Evolutionary conservation across 2,113 vertebrate species (phyloP).

Genomic region (Cariama cristata): DNA sequence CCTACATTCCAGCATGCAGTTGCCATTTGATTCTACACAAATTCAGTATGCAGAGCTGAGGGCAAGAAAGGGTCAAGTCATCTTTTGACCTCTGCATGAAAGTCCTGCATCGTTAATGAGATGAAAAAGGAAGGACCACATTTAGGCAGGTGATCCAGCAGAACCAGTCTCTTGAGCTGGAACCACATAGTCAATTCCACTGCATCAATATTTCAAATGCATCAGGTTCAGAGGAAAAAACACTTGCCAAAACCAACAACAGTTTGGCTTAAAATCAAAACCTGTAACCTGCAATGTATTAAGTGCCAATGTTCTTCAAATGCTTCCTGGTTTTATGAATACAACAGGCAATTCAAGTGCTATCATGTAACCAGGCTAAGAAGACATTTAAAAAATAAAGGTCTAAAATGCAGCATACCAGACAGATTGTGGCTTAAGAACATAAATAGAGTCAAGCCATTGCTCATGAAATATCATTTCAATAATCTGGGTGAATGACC

Average conservation of each 20-base stretch:
- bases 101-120: neutral
- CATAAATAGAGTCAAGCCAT: neutral
- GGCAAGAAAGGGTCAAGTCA: neutral
- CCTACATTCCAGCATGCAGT: neutral
- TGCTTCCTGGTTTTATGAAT: conserved; percentile 21
- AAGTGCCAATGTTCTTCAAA: conserved; percentile 32
- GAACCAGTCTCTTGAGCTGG: neutral
- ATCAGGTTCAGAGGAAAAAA: neutral
- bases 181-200: neutral
- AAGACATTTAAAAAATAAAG: conserved; percentile 5
- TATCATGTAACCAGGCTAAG: conserved; percentile 13
- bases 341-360: neutral
- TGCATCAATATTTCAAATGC: conserved; percentile 36
- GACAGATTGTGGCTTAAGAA: neutral
- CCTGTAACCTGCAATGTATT: neutral
- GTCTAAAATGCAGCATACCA: neutral
- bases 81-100: neutral
- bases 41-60: neutral
- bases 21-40: neutral
- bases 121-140: neutral
- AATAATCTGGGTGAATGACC: neutral
- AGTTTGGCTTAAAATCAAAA: conserved; percentile 33
- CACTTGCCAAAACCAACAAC: conserved; percentile 46
- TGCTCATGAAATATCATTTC: neutral
- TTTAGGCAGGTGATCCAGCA: conserved; percentile 44